Evolutionary conservation across 2,797 vertebrate species (phyloP).

Genomic region (Anas capensis): DNA sequence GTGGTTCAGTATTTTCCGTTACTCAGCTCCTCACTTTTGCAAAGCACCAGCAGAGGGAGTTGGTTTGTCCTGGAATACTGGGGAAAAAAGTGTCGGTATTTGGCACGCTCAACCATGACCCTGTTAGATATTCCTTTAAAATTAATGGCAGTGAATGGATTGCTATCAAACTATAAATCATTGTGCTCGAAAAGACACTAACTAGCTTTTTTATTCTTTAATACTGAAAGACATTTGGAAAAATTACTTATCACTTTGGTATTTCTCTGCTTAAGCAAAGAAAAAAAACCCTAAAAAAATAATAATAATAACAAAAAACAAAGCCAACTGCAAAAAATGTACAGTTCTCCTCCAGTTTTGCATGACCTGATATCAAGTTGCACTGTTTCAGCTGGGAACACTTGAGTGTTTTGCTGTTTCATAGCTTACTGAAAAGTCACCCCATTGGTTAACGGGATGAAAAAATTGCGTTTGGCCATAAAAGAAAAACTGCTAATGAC

Average conservation of each 20-base stretch:
- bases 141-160: not conserved
- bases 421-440: not conserved
- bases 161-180: not conserved
- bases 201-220: not conserved
- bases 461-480: not conserved
- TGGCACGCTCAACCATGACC: accelerated
- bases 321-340: not conserved
- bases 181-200: not conserved
- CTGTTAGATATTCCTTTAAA: not conserved
- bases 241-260: accelerated
- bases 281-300: too few species aligned
- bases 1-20: accelerated
- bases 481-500: not conserved
- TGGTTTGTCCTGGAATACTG: not conserved
- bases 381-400: not conserved
- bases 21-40: accelerated
- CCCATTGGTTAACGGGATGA: accelerated
- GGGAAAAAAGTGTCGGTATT: accelerated
- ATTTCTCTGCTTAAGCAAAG: not conserved
- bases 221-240: not conserved
- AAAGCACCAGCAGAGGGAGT: not conserved
- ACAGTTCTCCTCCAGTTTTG: not conserved
- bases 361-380: not conserved
- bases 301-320: too few species aligned
- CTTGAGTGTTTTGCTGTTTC: not conserved